phyloP scores from a whole-genome alignment of 2,888 invertebrate species.

The Deroplatys truncata region DNA sequence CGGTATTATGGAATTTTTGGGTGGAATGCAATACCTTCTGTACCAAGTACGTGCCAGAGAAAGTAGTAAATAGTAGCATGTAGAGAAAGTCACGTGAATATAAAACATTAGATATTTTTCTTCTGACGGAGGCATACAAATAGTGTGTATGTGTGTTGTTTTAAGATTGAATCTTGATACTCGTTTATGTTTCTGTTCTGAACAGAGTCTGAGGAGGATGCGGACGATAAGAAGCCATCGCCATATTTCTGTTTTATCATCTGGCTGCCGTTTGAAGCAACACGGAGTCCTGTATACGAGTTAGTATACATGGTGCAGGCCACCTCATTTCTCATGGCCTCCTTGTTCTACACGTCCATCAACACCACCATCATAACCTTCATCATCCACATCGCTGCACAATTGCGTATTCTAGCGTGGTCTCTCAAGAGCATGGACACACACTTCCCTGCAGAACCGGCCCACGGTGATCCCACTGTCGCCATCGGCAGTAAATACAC shows the following conservation, averaged over 20 bases:
- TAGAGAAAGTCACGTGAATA: no score
- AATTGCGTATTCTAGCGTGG: neutral
- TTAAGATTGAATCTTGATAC: no score
- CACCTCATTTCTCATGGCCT: neutral
- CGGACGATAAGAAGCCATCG: neutral
- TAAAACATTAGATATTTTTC: no score
- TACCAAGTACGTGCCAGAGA: no score
- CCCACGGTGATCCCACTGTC: no score
- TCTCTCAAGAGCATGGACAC: neutral
- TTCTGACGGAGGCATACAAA: no score
- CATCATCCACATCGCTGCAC: neutral
- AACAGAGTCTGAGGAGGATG: neutral
- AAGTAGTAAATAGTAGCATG: no score
- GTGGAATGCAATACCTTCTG: no score
- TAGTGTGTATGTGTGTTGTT: no score
- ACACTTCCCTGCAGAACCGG: neutral
- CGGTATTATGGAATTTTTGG: no score
- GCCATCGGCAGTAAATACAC: neutral
- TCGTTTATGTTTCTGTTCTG: neutral
- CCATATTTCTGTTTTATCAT: slow-evolving; percentile 3
- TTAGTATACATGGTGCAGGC: neutral
- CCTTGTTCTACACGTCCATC: slow-evolving; percentile 3
- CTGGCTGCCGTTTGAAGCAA: slow-evolving; percentile 4
- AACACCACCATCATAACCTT: neutral
- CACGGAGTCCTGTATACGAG: neutral